Base-by-base conservation (phyloP, 2,113 vertebrate species). In the Platanista minor region DNA sequence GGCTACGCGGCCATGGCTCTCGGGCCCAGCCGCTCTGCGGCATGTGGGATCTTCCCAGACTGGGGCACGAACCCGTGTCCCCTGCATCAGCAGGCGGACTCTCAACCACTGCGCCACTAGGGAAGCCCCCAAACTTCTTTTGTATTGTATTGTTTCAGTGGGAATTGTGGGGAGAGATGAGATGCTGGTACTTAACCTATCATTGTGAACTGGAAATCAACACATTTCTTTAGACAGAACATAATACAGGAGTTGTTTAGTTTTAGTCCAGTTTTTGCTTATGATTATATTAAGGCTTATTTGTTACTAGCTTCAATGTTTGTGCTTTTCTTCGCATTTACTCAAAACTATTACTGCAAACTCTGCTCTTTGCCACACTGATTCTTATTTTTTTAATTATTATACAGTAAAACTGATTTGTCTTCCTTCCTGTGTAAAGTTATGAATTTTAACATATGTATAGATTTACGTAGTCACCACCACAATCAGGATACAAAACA, bases 221-320 rank as follows among this genome's bases (percentile, higher is more conserved):
- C 27, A 96, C 36, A 33, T 87, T 80, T 97, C 87, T 96, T 93
- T 74, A 93, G 82, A 87, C 11, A 71, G 93, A 90, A 80, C 54
- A 43, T 95, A 77, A 72, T 88, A 61, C 41, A 85, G n/a, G 17
- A 31, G 64, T 66, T 92, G 39, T 90, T 95, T 93, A 71, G 87
- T 18, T 94, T 87, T 59, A 84, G 64, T 78, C 36, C 59, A 64
- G 39, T 87, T 94, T 78, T 66, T 94, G 54, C 23, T 82, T 39
- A 49, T 69, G 69, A n/a, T 41, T 93, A 78, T 71, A 57, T 78
- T 59, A 62, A 83, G 49, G 46, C n/a, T 93, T 77, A 71, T 27
- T 87, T 52, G 52, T 52, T 52, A 18, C 52, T 52, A 17, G 10
- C 39, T 43, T 43, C 23, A 25, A 59, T 71, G 31, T 43, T 91